Conservation (phyloP, 1,140 invertebrate genomes). For the Macrotrachela quadricornifera region DNA sequence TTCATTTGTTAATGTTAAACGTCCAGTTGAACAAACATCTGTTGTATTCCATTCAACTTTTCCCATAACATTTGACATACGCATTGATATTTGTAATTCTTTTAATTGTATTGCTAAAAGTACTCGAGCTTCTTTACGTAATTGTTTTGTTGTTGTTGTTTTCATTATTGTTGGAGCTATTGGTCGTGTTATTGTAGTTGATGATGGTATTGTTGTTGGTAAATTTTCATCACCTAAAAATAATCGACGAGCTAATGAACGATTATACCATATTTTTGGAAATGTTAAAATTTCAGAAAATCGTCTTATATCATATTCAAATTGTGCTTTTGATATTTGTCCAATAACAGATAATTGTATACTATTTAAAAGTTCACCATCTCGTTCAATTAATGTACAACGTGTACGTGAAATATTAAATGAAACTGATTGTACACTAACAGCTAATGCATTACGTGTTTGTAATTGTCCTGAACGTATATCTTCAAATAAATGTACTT, state of each 20-base stretch:
- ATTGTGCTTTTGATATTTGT: slow-evolving; percentile 87
- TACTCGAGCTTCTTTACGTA: too few species aligned
- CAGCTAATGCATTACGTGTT: slow-evolving; percentile 38
- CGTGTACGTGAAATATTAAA: slow-evolving; percentile 64
- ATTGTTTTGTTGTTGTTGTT: too few species aligned
- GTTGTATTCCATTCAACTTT: neutral
- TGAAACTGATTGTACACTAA: slow-evolving; percentile 90
- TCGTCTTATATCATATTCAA: slow-evolving; percentile 96
- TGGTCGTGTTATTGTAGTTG: too few species aligned
- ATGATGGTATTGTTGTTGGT: too few species aligned
- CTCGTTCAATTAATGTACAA: slow-evolving; percentile 30
- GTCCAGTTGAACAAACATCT: neutral
- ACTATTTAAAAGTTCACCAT: neutral
- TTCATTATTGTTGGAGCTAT: too few species aligned
- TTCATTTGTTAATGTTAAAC: neutral
- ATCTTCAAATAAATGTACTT: neutral
- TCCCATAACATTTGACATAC: slow-evolving; percentile 96
- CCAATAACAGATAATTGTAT: slow-evolving; percentile 49
- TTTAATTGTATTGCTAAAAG: too few species aligned
- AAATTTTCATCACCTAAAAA: slow-evolving; percentile 57
- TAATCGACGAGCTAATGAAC: slow-evolving; percentile 67
- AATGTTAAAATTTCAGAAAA: slow-evolving; percentile 87
- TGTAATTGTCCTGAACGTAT: too few species aligned
- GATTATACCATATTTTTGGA: slow-evolving; percentile 76
- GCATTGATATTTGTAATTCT: slow-evolving; percentile 39